phyloP scores from a whole-genome alignment of 1,140 invertebrate species.

The Branchinecta lindahli region DNA sequence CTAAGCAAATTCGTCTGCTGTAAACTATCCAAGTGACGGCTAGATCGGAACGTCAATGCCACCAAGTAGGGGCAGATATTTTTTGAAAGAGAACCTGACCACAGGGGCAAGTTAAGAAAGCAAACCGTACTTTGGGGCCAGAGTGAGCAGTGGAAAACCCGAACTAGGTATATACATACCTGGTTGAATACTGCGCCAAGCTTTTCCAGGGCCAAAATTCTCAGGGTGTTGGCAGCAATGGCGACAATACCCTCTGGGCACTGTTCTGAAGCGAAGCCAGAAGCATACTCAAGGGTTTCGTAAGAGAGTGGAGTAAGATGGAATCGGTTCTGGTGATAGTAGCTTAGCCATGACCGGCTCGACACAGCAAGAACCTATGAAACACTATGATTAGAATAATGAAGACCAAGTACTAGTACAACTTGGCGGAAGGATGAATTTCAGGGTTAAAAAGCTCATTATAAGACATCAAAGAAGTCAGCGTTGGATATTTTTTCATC shows the following conservation, averaged over 20 bases:
- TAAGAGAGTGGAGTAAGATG: conserved; percentile 92
- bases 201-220: conserved; percentile 96
- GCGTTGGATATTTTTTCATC: conserved; percentile 7
- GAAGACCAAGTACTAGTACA: not conserved
- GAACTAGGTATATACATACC: conserved; percentile 22
- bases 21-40: too few species aligned
- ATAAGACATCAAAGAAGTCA: conserved; percentile 6
- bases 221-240: conserved; percentile 90
- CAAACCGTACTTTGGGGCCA: too few species aligned
- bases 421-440: not conserved
- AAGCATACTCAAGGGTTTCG: conserved; percentile 91
- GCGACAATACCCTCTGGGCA: conserved; percentile 99
- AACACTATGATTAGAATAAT: conserved; percentile 14
- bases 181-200: conserved; percentile 98
- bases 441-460: conserved; percentile 5
- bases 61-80: too few species aligned
- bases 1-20: too few species aligned
- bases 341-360: conserved; percentile 93
- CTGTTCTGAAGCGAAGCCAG: conserved; percentile 95
- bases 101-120: too few species aligned
- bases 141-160: too few species aligned
- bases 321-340: conserved; percentile 93
- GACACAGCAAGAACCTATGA: conserved; percentile 79
- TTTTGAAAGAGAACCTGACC: too few species aligned
- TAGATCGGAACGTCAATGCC: too few species aligned